Conservation (phyloP, 2,113 vertebrate genomes). For the Ailurus styani region DNA sequence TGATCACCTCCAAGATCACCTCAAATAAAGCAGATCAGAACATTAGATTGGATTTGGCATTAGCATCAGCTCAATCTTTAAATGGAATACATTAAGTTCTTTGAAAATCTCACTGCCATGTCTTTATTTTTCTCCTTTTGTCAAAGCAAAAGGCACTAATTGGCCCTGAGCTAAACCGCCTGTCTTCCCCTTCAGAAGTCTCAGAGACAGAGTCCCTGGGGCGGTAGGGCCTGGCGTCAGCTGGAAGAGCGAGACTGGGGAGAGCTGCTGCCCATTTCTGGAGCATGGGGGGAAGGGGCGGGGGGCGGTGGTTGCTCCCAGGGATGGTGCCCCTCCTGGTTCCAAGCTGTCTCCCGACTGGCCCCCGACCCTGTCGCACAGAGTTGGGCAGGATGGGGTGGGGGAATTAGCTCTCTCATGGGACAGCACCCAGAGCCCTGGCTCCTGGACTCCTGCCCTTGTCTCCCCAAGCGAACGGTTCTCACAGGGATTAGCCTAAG, state of each 20-base stretch:
- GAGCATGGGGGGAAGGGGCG: not conserved
- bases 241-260: not conserved
- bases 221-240: accelerated
- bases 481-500: slow-evolving; percentile 63
- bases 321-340: not conserved
- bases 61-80: not conserved
- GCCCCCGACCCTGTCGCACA: not conserved
- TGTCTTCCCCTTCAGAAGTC: not conserved
- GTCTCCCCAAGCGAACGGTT: not conserved
- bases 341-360: not conserved
- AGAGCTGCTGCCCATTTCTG: not conserved
- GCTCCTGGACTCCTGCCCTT: slow-evolving; percentile 33
- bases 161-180: not conserved
- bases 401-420: not conserved
- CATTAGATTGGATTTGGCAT: not conserved
- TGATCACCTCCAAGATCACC: not conserved
- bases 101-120: not conserved
- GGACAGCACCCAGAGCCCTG: not conserved
- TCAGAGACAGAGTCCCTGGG: not conserved
- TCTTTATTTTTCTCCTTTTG: not conserved
- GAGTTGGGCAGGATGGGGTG: not conserved
- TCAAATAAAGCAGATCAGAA: not conserved
- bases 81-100: not conserved
- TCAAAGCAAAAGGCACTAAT: not conserved
- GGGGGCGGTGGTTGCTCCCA: accelerated